phyloP scores from a whole-genome alignment of 2,797 vertebrate species.

The Tauraco hartlaubi region DNA sequence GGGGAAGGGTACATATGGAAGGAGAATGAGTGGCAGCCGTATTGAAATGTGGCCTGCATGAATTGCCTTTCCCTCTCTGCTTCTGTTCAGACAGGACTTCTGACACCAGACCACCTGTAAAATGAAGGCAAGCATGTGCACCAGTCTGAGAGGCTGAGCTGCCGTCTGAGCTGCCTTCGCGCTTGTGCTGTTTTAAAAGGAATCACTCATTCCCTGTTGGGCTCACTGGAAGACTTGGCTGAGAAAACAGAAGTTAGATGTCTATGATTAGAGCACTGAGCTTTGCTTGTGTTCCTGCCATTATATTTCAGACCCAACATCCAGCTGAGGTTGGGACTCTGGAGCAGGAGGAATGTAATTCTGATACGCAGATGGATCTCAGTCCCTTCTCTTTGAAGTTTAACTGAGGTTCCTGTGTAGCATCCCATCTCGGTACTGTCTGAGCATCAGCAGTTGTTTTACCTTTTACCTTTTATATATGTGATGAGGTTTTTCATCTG shows the following conservation, averaged over 20 bases:
- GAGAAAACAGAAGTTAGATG: not conserved
- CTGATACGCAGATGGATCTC: not conserved
- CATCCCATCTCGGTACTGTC: not conserved
- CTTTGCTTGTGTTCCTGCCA: not conserved
- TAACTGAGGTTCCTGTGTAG: not conserved
- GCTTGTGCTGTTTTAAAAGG: constrained; percentile 37
- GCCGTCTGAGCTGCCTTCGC: constrained; percentile 39
- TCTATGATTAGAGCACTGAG: not conserved
- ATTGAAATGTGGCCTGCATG: not conserved
- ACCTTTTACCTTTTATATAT: constrained; percentile 2
- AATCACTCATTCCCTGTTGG: constrained; percentile 25
- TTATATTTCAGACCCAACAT: not conserved
- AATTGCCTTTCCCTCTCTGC: constrained; percentile 40
- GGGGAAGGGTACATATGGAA: not conserved
- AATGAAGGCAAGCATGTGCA: not conserved
- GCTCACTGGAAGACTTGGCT: constrained; percentile 21
- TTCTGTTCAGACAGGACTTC: constrained; percentile 50
- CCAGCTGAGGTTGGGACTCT: not conserved
- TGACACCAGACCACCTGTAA: constrained; percentile 45
- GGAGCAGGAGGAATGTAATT: not conserved
- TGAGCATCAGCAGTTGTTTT: constrained; percentile 22
- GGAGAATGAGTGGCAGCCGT: not conserved
- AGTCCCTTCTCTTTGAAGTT: not conserved
- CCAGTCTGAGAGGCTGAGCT: constrained; percentile 15
- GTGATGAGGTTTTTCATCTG: constrained; percentile 23